Evolutionary conservation across 2,797 vertebrate species (phyloP).

Genomic region (Euphonia xanthogaster): DNA sequence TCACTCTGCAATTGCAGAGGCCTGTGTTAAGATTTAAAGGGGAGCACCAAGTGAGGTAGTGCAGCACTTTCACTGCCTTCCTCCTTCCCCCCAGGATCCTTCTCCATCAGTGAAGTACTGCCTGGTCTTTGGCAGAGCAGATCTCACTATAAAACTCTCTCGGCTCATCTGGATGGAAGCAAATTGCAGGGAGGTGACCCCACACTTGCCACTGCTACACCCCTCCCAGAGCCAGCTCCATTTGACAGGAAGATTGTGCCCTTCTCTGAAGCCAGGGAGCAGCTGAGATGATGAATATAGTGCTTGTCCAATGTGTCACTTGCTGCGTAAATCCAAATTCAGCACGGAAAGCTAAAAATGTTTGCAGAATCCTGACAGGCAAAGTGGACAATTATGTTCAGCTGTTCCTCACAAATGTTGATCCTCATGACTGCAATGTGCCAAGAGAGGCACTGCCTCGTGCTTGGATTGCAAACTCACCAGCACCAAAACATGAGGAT

Average conservation of each 20-base stretch:
- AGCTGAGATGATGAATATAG: constrained; percentile 40
- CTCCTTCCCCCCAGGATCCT: not conserved
- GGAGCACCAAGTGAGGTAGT: not conserved
- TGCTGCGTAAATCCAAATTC: constrained; percentile 47
- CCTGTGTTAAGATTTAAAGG: not conserved
- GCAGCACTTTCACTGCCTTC: not conserved
- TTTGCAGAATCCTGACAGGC: constrained; percentile 50
- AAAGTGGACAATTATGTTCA: constrained; percentile 49
- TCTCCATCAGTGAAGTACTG: not conserved
- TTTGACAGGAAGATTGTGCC: not conserved
- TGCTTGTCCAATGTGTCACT: constrained; percentile 49
- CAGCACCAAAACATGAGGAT: not conserved
- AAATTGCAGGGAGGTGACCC: not conserved
- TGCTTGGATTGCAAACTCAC: constrained; percentile 28
- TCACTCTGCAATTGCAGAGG: not conserved
- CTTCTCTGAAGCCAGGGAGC: not conserved
- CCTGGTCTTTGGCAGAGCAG: not conserved
- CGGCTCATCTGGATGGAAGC: not conserved
- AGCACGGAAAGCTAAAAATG: constrained; percentile 39
- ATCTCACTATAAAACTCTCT: not conserved
- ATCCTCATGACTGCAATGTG: not conserved
- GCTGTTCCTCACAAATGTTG: not conserved
- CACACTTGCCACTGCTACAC: not conserved
- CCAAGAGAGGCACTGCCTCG: not conserved
- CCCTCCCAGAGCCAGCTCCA: not conserved